Evolutionary conservation across 2,797 vertebrate genomes (phyloP).

Genomic region (Catharus ustulatus): DNA sequence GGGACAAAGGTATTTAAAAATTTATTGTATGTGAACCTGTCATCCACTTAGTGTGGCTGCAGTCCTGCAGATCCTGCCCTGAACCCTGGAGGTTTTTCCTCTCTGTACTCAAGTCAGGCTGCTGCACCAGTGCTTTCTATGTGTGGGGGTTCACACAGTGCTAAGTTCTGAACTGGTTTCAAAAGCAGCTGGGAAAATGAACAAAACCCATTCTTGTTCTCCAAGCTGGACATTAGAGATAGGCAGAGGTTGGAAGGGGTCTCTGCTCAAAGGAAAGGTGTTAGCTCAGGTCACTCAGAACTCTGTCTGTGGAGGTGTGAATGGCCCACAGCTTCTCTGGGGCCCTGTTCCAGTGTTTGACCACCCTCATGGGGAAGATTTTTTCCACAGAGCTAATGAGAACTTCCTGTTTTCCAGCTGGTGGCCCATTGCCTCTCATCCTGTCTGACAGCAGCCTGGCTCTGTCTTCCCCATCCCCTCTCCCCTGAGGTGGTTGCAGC

Average conservation of each 20-base stretch:
- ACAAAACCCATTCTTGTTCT: neutral
- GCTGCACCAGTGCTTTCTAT: neutral
- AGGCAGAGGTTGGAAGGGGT: neutral
- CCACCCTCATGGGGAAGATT: neutral
- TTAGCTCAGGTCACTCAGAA: neutral
- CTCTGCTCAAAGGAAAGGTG: neutral
- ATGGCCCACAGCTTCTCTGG: neutral
- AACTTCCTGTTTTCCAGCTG: slow-evolving; percentile 44
- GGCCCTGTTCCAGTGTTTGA: neutral
- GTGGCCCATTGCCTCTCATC: slow-evolving; percentile 11
- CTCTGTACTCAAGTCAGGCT: neutral
- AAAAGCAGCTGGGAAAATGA: neutral
- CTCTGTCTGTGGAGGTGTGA: neutral
- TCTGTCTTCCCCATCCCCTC: neutral
- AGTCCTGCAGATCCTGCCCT: neutral
- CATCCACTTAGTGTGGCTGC: neutral
- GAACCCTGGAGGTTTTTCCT: neutral
- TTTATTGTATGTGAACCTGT: neutral
- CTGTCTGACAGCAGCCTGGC: neutral
- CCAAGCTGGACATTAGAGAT: neutral
- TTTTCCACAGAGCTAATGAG: slow-evolving; percentile 19
- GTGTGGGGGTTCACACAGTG: neutral
- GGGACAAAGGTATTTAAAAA: neutral
- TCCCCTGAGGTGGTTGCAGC: neutral
- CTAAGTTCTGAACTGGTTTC: neutral